These are phyloP conservation scores for Lepidotrigona ventralis DNA, from an alignment of 1,140 invertebrate species.

Conservation along the genomic window DNA sequence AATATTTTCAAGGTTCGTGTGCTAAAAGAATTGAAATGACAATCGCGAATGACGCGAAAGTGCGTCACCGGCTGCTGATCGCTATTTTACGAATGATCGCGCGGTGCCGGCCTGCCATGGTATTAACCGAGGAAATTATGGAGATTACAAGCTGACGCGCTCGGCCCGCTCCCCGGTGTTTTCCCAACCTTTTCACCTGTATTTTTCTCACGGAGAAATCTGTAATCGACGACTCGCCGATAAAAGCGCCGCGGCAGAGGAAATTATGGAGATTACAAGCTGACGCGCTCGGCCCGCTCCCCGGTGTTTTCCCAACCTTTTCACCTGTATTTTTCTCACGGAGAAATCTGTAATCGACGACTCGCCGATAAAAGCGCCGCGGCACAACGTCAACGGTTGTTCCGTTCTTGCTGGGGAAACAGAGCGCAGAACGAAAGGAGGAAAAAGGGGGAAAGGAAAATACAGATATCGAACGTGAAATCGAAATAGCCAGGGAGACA, in stretches of 20 bases:
- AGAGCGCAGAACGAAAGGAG: rapidly evolving
- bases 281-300: neutral
- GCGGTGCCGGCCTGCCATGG: too few species aligned
- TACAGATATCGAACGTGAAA: neutral
- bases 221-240: neutral
- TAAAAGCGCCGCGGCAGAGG: neutral
- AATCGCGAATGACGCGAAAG: too few species aligned
- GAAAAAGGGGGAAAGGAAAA: neutral
- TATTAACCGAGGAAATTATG: conserved; percentile 2
- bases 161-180: neutral
- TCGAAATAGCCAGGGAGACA: neutral
- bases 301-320: neutral
- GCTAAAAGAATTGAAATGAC: too few species aligned
- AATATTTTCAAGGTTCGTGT: too few species aligned
- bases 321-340: neutral
- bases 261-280: conserved; percentile 9
- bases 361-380: neutral
- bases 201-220: neutral
- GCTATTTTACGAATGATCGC: too few species aligned
- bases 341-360: neutral
- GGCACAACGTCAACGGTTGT: neutral
- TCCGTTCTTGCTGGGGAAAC: neutral
- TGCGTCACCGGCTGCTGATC: too few species aligned
- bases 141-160: neutral
- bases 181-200: neutral